phyloP scores from a whole-genome alignment of 2,797 vertebrate genomes.

The Cephalopachus bancanus region DNA sequence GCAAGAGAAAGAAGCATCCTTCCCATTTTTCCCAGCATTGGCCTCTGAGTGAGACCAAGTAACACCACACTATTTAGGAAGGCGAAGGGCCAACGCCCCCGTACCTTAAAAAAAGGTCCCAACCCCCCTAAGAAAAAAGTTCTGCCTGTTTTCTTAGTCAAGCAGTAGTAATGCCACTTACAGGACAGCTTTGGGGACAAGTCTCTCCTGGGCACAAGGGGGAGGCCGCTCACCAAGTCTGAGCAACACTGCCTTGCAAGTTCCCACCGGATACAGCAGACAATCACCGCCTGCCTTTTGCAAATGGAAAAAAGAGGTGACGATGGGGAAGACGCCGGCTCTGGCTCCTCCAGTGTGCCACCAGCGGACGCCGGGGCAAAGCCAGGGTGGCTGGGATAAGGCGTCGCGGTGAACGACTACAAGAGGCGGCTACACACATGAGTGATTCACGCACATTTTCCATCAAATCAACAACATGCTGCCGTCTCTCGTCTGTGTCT shows the following conservation, averaged over 20 bases:
- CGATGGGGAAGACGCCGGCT: neutral
- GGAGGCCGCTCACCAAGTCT: neutral
- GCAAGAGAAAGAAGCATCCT: neutral
- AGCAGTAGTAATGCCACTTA: neutral
- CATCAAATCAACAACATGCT: neutral
- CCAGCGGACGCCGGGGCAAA: neutral
- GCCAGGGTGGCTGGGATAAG: neutral
- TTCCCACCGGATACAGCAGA: constrained; percentile 24
- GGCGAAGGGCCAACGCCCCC: neutral
- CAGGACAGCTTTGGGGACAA: neutral
- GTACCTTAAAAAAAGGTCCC: neutral
- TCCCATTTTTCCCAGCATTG: neutral
- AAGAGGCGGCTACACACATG: no score
- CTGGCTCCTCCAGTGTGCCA: neutral
- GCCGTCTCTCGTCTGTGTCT: neutral
- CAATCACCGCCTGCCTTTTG: constrained; percentile 31
- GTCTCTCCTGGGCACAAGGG: neutral
- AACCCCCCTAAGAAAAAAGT: neutral
- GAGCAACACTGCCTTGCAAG: neutral
- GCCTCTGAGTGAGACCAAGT: neutral
- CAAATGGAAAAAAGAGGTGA: constrained; percentile 28
- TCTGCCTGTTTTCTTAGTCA: neutral
- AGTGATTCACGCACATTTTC: neutral
- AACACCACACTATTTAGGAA: neutral
- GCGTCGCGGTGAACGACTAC: neutral